A percentile compares a stretch with the other conserved stretches of the same genome.
phyloP scores from a whole-genome alignment of 2,888 invertebrate species.

The Amphimallon solstitiale region DNA sequence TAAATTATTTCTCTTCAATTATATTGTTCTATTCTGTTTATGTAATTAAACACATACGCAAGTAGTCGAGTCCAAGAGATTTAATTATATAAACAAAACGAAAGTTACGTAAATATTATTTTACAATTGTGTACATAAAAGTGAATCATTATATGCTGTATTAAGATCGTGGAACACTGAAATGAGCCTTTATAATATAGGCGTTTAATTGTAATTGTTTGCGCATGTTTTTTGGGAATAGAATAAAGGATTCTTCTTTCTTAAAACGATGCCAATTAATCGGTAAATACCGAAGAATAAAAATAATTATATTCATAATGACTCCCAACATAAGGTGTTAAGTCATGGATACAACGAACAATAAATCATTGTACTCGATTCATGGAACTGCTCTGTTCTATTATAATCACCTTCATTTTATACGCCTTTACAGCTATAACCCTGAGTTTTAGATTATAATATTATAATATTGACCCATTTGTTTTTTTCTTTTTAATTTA shows the following conservation, averaged over 20 bases:
- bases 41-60: constrained; percentile 5
- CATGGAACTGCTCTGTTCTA: constrained; percentile 23
- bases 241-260: neutral
- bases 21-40: constrained; percentile 7
- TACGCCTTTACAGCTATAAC: constrained; percentile 17
- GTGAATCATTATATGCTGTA: constrained; percentile 16
- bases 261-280: constrained; percentile 8
- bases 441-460: constrained; percentile 7
- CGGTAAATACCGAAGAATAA: constrained; percentile 10
- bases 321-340: constrained; percentile 11
- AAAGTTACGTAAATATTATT: constrained; percentile 21
- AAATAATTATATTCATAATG: constrained; percentile 18
- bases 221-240: neutral
- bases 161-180: neutral
- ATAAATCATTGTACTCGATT: constrained; percentile 21
- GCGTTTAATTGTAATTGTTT: constrained; percentile 8
- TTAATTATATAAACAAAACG: constrained; percentile 15
- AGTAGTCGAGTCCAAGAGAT: constrained; percentile 2
- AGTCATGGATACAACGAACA: constrained; percentile 22
- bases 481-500: too few species aligned
- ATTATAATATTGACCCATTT: neutral
- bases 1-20: constrained; percentile 27
- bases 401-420: constrained; percentile 15
- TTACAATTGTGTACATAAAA: neutral
- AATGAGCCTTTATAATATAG: neutral